These are phyloP conservation scores for Pseudeuparius sepicola DNA, from an alignment of 2,888 invertebrate species.

Conservation along the genomic window DNA sequence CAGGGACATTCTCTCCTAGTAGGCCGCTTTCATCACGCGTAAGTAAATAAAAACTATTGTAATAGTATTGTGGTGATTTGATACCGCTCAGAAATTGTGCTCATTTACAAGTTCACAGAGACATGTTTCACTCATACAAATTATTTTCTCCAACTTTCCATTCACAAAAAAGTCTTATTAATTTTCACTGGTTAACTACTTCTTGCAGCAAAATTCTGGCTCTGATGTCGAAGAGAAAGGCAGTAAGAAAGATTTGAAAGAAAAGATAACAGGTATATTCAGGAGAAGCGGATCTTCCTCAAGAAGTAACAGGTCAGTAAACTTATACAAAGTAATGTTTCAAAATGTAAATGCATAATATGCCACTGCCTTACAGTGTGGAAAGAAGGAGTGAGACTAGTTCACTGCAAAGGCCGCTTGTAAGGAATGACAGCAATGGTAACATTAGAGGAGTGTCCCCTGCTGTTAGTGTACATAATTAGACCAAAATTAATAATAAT, in stretches of 20 bases:
- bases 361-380: slow-evolving; percentile 28
- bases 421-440: slow-evolving; percentile 49
- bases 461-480: slow-evolving; percentile 26
- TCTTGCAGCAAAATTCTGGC: too few relatives aligned
- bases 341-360: not conserved
- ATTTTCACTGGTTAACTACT: too few relatives aligned
- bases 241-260: slow-evolving; percentile 69
- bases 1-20: slow-evolving; percentile 33
- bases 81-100: too few relatives aligned
- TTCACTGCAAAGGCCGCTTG: slow-evolving; percentile 44
- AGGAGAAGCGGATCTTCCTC: slow-evolving; percentile 56
- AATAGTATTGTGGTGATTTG: too few relatives aligned
- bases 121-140: too few relatives aligned
- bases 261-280: slow-evolving; percentile 74
- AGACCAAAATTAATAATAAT: slow-evolving; percentile 4
- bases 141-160: too few relatives aligned
- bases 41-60: too few relatives aligned
- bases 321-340: not conserved
- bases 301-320: slow-evolving; percentile 54
- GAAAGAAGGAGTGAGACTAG: slow-evolving; percentile 37
- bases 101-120: too few relatives aligned
- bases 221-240: slow-evolving; percentile 50
- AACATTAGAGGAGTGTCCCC: slow-evolving; percentile 29
- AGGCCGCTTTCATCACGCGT: slow-evolving; percentile 45
- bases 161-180: too few relatives aligned